Base-by-base conservation (phyloP, 2,113 vertebrate genomes). In the Lepisosteus oculatus region DNA sequence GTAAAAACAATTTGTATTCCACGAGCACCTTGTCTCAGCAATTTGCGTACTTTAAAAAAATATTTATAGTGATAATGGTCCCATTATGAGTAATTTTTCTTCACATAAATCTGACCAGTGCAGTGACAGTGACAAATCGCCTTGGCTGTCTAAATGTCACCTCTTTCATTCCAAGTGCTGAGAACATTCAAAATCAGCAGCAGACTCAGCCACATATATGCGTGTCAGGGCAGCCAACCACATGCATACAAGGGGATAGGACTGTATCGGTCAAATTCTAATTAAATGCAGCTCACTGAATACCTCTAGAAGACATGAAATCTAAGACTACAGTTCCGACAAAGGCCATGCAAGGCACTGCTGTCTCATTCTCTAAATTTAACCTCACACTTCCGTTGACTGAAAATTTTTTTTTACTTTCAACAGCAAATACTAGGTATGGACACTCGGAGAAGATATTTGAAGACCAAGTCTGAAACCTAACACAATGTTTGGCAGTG, bases 211-310 rank as follows among this genome's bases (percentile, higher is more conserved):
- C 42, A n/a, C 57, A 59, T 59, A n/a, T 59, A 59, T 13, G 57
- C 11, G 5, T 14, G 47, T 29, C 29, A 4, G 29, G 42, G 9
- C 62, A 65, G 62, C 29, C 42, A 17, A 3, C 3, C 42, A 65
- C 29, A 42, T 65, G 17, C 29, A 65, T 17, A 42, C 29, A 17
- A 43, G 29, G 29, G 12, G 29, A 9, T 29, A 42, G 62, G 62
- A 5, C 62, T 42, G 62, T 13, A 65, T n/a, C 42, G 62, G 62
- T n/a, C n/a, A 65, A 15, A 41, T 42, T 11, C 29, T 12, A 43
- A 65, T 65, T 65, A 65, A 65, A 51, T 65, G 62, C 62, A 65
- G 62, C 62, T 65, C 62, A 65, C 62, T 11, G 57, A 4, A n/a
- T 4, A 7, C n/a, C 57, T 59, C 14, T 59, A 13, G 57, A 13